Percentiles rank a stretch among this genome's conserved stretches.
These are phyloP conservation scores for Montipora sp. DNA, from an alignment of 64 coral and sea anemone species.

Conservation along the genomic window DNA sequence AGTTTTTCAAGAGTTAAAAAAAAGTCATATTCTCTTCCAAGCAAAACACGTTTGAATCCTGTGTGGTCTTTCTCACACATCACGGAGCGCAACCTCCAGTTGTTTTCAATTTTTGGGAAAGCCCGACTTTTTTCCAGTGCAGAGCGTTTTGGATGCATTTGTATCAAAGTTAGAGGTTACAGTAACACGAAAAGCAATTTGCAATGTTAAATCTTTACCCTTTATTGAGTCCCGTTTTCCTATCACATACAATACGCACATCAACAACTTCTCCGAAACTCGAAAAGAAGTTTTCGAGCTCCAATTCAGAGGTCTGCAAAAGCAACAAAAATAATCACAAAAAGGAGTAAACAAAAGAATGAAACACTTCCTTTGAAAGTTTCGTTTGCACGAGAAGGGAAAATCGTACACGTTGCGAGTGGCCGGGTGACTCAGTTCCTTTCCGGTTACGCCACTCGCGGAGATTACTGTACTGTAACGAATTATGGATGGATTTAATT, in stretches of 20 bases:
- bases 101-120: not conserved
- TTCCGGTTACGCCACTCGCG: no score
- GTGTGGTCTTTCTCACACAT: no score
- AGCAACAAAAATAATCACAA: not conserved
- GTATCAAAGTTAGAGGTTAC: not conserved
- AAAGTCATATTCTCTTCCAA: no score
- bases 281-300: constrained; percentile 73
- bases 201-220: constrained; percentile 32
- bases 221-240: constrained; percentile 67
- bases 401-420: no score
- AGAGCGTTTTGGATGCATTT: not conserved
- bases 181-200: not conserved
- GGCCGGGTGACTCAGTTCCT: no score
- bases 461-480: no score
- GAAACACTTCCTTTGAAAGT: not conserved
- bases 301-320: constrained; percentile 62
- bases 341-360: not conserved
- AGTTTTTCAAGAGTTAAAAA: no score
- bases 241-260: constrained; percentile 71
- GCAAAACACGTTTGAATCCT: no score
- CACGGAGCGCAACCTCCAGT: not conserved
- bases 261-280: constrained; percentile 48
- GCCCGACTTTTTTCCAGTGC: not conserved
- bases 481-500: no score
- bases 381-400: not conserved